Percentiles rank a stretch among this genome's conserved stretches.
Conservation (phyloP, 2,888 invertebrate genomes). For the Apotomis capreana region DNA sequence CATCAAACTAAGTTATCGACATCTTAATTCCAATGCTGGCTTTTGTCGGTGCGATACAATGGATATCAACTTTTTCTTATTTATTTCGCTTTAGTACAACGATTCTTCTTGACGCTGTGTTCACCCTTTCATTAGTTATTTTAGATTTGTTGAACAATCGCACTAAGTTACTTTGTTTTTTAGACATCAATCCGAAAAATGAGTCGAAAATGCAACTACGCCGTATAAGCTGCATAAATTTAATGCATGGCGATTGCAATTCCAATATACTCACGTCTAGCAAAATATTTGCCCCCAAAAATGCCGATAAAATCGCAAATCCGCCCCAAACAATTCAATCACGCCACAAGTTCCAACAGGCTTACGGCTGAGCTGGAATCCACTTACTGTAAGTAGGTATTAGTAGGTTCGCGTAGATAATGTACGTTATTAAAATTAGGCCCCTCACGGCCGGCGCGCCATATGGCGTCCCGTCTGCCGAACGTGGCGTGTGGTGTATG, state of each 20-base stretch:
- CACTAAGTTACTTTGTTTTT: too few species aligned
- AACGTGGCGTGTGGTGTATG: conserved; percentile 25
- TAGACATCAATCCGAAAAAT: too few species aligned
- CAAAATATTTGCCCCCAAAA: conserved; percentile 15
- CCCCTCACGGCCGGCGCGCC: conserved; percentile 42
- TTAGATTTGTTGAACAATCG: too few species aligned
- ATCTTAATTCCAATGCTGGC: too few species aligned
- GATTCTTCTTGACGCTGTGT: too few species aligned
- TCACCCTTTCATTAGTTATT: too few species aligned
- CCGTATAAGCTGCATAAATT: neutral
- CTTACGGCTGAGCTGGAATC: conserved; percentile 22
- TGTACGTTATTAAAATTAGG: conserved; percentile 41
- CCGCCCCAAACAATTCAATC: conserved; percentile 33
- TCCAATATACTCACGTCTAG: neutral
- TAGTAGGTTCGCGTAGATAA: conserved; percentile 21
- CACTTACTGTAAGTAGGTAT: conserved; percentile 32
- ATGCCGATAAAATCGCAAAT: conserved; percentile 9
- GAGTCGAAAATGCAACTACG: neutral
- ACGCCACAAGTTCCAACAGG: conserved; percentile 22
- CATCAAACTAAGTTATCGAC: too few species aligned
- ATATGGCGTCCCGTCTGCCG: conserved; percentile 47
- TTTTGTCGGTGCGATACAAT: too few species aligned
- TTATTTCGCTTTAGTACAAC: too few species aligned
- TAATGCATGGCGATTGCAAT: neutral
- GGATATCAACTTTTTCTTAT: too few species aligned